phyloP scores from a whole-genome alignment of 92 coral and sea anemone species.

The Porites rus region DNA sequence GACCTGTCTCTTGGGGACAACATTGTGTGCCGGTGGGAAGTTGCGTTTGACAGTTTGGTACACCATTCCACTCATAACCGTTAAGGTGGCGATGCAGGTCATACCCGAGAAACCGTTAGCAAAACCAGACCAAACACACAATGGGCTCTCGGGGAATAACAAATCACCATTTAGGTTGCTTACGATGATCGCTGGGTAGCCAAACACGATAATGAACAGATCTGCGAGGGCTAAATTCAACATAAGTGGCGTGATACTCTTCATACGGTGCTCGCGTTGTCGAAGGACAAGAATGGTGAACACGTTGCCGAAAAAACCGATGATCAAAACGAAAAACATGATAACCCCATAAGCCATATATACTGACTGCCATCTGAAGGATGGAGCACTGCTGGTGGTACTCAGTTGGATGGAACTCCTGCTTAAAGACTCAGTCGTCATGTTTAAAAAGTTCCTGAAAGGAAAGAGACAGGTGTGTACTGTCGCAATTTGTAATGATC shows the following conservation, averaged over 20 bases:
- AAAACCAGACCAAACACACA: constrained; percentile 67
- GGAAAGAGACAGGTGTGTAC: no score
- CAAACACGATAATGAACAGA: constrained; percentile 62
- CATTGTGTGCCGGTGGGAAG: constrained; percentile 5
- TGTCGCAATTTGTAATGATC: no score
- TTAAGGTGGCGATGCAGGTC: constrained; percentile 51
- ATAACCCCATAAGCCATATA: constrained; percentile 43
- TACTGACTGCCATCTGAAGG: constrained; percentile 14
- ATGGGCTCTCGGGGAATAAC: constrained; percentile 9
- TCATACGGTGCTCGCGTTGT: constrained; percentile 62
- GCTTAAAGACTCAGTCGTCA: neutral
- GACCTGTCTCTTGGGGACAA: constrained; percentile 1
- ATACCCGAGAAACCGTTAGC: constrained; percentile 58
- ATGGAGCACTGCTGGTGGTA: neutral
- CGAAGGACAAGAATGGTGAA: constrained; percentile 51
- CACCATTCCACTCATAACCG: constrained; percentile 56
- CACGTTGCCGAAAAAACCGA: constrained; percentile 65
- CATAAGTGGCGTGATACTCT: constrained; percentile 63
- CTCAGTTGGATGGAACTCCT: neutral
- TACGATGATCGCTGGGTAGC: constrained; percentile 57
- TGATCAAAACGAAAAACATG: constrained; percentile 48
- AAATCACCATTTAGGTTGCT: constrained; percentile 28
- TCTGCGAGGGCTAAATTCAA: constrained; percentile 65
- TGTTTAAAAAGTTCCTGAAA: neutral
- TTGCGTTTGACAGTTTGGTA: constrained; percentile 32